phyloP scores from a whole-genome alignment of 2,797 vertebrate species.

The Sebastes wilsoni region DNA sequence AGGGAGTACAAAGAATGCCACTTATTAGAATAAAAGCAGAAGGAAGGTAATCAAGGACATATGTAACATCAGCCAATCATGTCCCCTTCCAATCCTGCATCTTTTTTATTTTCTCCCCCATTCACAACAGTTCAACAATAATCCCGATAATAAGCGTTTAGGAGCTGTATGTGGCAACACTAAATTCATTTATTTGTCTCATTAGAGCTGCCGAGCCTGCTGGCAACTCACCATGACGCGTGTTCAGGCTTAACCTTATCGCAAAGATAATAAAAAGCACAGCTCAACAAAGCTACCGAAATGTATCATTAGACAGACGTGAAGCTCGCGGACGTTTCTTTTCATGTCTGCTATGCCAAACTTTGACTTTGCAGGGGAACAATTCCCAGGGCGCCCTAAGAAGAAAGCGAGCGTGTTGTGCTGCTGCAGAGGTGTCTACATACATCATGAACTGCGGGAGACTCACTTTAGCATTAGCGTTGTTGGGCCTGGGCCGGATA shows the following conservation, averaged over 20 bases:
- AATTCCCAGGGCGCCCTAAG: slow-evolving; percentile 18
- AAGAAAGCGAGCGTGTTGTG: slow-evolving; percentile 29
- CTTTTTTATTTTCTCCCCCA: slow-evolving; percentile 83
- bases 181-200: slow-evolving; percentile 99
- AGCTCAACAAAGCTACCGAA: slow-evolving; percentile 75
- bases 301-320: slow-evolving; percentile 74
- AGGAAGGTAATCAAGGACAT: slow-evolving; percentile 99
- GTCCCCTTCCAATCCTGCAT: slow-evolving; percentile 84
- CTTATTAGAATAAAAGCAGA: slow-evolving; percentile 99
- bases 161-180: slow-evolving; percentile 90
- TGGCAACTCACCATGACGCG: slow-evolving; percentile 90
- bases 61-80: slow-evolving; percentile 99
- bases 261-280: slow-evolving; percentile 86
- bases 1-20: slow-evolving; percentile 99
- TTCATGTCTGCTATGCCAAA: slow-evolving; percentile 51
- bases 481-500: slow-evolving; percentile 6
- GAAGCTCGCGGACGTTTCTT: slow-evolving; percentile 58
- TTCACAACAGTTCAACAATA: slow-evolving; percentile 96
- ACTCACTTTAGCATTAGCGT: slow-evolving; percentile 5
- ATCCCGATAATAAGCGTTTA: slow-evolving; percentile 97
- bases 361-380: slow-evolving; percentile 34
- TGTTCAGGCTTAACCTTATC: slow-evolving; percentile 88
- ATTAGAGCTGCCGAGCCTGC: slow-evolving; percentile 85
- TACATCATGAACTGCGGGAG: slow-evolving; percentile 38
- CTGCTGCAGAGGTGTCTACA: slow-evolving; percentile 28